phyloP scores from a whole-genome alignment of 2,797 vertebrate species.

The Meda fulgida region DNA sequence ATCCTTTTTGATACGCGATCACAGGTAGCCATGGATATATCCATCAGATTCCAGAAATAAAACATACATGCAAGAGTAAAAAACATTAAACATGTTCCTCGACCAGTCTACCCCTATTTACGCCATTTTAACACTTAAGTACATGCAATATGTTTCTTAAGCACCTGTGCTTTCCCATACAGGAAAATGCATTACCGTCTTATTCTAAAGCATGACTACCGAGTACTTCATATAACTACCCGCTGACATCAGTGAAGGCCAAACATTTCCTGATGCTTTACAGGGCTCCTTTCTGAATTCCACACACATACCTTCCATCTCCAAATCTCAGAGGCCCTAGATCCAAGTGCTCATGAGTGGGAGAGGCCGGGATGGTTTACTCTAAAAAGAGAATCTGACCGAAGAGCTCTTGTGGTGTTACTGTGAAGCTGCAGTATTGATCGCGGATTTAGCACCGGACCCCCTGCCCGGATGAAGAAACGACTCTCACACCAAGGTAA shows the following conservation, averaged over 20 bases:
- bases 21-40: background rate
- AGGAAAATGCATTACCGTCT: background rate
- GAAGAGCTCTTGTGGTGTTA: constrained; percentile 37
- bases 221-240: background rate
- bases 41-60: background rate
- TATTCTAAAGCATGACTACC: background rate
- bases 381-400: constrained; percentile 35
- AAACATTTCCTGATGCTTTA: constrained; percentile 1
- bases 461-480: constrained; percentile 44
- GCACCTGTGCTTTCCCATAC: background rate
- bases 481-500: constrained; percentile 23
- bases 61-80: background rate
- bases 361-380: constrained; percentile 27
- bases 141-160: background rate
- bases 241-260: constrained; percentile 14
- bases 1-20: background rate
- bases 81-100: background rate
- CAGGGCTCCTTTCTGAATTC: constrained; percentile 14
- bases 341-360: constrained; percentile 4
- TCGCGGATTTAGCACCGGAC: constrained; percentile 35
- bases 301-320: background rate
- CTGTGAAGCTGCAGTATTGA: constrained; percentile 44
- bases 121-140: background rate
- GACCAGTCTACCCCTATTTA: background rate
- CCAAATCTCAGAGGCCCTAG: background rate